A percentile compares a stretch with the other conserved stretches of the same genome.
These are phyloP conservation scores for Channallabes apus DNA, from an alignment of 2,797 vertebrate species.

Conservation along the genomic window DNA sequence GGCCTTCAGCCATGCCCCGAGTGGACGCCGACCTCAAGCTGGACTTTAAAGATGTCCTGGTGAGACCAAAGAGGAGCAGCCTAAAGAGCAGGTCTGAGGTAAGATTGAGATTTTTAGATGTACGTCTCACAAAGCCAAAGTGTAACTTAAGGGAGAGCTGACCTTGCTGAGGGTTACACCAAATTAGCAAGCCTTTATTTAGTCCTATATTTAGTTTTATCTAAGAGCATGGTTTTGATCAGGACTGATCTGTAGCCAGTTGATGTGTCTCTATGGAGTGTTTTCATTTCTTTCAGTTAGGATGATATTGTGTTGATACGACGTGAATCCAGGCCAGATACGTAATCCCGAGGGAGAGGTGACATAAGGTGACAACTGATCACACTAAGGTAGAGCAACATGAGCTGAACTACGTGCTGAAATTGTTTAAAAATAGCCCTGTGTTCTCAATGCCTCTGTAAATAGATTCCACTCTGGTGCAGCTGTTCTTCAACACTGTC, in stretches of 20 bases:
- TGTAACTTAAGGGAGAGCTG: slow-evolving; percentile 11
- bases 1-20: slow-evolving; percentile 80
- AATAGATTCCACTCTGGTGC: slow-evolving; percentile 31
- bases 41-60: slow-evolving; percentile 98
- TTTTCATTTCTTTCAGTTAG: slow-evolving; percentile 13
- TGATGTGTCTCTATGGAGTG: background rate
- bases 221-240: background rate
- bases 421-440: slow-evolving; percentile 77
- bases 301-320: slow-evolving; percentile 20
- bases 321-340: slow-evolving; percentile 28
- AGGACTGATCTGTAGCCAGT: background rate
- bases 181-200: background rate
- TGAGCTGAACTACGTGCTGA: slow-evolving; percentile 64
- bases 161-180: slow-evolving; percentile 47
- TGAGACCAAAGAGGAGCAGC: slow-evolving; percentile 96
- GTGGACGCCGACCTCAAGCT: slow-evolving; percentile 94
- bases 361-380: slow-evolving; percentile 21
- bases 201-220: slow-evolving; percentile 19
- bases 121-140: background rate
- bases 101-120: slow-evolving; percentile 50
- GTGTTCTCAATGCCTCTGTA: slow-evolving; percentile 43
- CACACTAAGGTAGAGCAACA: slow-evolving; percentile 58
- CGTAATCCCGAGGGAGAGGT: slow-evolving; percentile 24
- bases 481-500: slow-evolving; percentile 23
- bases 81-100: slow-evolving; percentile 97